A percentile compares a stretch with the other conserved stretches of the same genome.
phyloP scores from a whole-genome alignment of 1,140 invertebrate species.

The Lucilia cuprina region DNA sequence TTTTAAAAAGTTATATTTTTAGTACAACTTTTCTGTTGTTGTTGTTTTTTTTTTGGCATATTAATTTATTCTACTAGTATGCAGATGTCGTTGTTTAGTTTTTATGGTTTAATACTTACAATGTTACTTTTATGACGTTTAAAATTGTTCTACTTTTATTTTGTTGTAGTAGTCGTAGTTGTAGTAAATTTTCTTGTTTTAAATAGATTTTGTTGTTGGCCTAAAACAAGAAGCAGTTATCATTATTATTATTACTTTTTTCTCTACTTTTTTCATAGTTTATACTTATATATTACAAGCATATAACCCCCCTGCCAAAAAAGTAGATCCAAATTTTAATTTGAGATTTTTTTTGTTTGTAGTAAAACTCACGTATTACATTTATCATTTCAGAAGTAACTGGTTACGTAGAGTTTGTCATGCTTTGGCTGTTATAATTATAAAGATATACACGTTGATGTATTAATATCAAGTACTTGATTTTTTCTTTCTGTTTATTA shows the following conservation, averaged over 20 bases:
- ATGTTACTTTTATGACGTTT: not conserved
- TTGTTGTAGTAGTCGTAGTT: not conserved
- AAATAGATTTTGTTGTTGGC: not conserved
- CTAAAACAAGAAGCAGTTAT: not conserved
- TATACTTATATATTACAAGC: too few relatives aligned
- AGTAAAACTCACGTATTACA: too few relatives aligned
- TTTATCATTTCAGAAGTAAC: too few relatives aligned
- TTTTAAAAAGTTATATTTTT: not conserved
- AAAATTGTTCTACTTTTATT: conserved; percentile 7
- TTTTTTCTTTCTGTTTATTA: not conserved
- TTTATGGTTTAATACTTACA: not conserved
- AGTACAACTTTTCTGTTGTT: not conserved
- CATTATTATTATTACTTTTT: not conserved
- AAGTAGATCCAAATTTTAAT: too few relatives aligned
- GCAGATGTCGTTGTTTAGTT: not conserved
- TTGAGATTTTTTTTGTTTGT: too few relatives aligned
- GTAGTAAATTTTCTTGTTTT: not conserved
- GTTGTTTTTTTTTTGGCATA: not conserved
- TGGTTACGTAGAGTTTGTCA: not conserved
- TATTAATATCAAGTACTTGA: conserved; percentile 11
- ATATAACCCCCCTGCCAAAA: too few relatives aligned
- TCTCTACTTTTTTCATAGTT: too few relatives aligned
- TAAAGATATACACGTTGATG: not conserved
- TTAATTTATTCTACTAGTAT: not conserved
- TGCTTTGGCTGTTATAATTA: conserved; percentile 8